Conservation (phyloP, 2,113 vertebrate species). For the Odobenus rosmarus region DNA sequence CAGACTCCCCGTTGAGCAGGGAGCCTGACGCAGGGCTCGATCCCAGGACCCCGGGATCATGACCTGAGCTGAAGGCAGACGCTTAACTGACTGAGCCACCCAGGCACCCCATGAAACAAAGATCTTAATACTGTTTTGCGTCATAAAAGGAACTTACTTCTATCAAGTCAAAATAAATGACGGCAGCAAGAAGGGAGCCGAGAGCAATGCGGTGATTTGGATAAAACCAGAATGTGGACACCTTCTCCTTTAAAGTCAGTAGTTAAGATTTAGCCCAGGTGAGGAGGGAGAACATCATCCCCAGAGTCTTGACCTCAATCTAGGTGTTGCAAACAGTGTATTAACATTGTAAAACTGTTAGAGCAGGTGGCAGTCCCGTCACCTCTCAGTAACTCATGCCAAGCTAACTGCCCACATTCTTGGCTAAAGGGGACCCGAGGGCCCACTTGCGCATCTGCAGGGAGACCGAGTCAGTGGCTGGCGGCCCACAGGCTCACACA, state of each 20-base stretch:
- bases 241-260: neutral
- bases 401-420: neutral
- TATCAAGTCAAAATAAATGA: neutral
- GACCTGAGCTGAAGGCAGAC: neutral
- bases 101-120: neutral
- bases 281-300: neutral
- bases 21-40: rapidly evolving
- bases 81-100: neutral
- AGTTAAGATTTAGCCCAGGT: neutral
- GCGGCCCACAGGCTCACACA: rapidly evolving
- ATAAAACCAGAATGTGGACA: neutral
- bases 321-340: neutral
- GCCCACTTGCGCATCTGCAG: no score
- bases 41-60: neutral
- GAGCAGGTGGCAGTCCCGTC: neutral
- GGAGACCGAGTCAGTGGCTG: rapidly evolving
- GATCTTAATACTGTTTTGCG: neutral
- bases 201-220: neutral
- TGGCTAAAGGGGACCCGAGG: neutral
- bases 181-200: neutral
- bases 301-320: neutral
- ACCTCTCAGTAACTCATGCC: neutral
- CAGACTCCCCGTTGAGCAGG: neutral
- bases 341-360: neutral
- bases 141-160: neutral